Evolutionary conservation across 2,113 vertebrate genomes (phyloP).

Genomic region (Mustela nigripes): DNA sequence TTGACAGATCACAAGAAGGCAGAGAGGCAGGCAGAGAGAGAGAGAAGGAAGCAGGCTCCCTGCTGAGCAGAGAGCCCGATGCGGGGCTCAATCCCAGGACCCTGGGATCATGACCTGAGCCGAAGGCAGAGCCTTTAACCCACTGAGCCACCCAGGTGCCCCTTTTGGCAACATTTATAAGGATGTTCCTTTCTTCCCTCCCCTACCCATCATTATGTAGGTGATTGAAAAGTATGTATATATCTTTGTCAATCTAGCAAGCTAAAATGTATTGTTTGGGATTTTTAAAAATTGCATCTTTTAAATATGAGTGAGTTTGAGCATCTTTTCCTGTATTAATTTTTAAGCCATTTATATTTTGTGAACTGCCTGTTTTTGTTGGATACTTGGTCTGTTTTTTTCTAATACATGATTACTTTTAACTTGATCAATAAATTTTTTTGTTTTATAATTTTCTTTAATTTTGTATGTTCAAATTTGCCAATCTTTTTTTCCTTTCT

Average conservation of each 20-base stretch:
- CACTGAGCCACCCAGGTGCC: no score
- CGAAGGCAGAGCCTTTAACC: no score
- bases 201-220: not conserved
- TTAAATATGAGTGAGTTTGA: not conserved
- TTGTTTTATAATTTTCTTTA: conserved; percentile 1
- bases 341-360: not conserved
- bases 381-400: not conserved
- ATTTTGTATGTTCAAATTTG: not conserved
- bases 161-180: not conserved
- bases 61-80: no score
- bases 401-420: not conserved
- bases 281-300: not conserved
- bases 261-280: not conserved
- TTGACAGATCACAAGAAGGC: no score
- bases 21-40: no score
- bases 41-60: no score
- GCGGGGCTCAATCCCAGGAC: no score
- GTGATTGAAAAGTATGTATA: conserved; percentile 17
- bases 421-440: not conserved
- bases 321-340: conserved; percentile 7
- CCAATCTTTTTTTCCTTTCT: not conserved
- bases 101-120: no score
- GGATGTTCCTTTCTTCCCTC: not conserved
- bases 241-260: not conserved
- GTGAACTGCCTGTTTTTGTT: conserved; percentile 2